Evolutionary conservation across 2,797 vertebrate genomes (phyloP).

Genomic region (Taenioides sp.): DNA sequence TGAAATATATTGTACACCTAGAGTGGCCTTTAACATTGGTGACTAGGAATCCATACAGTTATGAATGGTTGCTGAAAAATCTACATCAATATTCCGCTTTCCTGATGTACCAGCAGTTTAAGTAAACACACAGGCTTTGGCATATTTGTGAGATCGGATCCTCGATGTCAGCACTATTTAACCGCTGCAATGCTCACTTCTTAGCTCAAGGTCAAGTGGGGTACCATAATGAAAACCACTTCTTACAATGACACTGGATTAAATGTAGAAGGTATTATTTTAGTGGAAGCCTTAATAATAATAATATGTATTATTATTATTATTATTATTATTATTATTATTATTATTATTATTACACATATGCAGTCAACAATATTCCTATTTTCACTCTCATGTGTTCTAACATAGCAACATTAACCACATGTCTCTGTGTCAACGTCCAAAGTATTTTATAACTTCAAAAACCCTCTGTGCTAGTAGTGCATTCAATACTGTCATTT

Average conservation of each 20-base stretch:
- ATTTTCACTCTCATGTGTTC: too few relatives aligned
- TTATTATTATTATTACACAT: too few relatives aligned
- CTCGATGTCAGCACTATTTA: constrained; percentile 14
- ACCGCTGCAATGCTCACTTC: constrained; percentile 5
- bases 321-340: too few relatives aligned
- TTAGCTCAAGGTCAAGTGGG: not conserved
- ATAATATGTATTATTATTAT: too few relatives aligned
- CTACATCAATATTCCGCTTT: constrained; percentile 52
- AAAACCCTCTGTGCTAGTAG: too few relatives aligned
- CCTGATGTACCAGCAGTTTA: constrained; percentile 37
- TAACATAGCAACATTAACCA: too few relatives aligned
- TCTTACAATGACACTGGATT: constrained; percentile 5
- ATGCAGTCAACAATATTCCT: too few relatives aligned
- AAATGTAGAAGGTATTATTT: not conserved
- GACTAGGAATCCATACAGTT: constrained; percentile 58
- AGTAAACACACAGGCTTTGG: not conserved
- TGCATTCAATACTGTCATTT: too few relatives aligned
- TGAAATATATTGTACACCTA: not conserved
- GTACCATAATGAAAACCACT: not conserved
- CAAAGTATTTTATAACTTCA: too few relatives aligned
- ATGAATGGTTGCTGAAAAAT: constrained; percentile 60
- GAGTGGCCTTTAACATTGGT: not conserved
- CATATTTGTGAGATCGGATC: not conserved
- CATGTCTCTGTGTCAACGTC: too few relatives aligned
- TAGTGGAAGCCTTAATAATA: too few relatives aligned